phyloP scores from a whole-genome alignment of 2,113 vertebrate genomes.

The Arizona elegans region DNA sequence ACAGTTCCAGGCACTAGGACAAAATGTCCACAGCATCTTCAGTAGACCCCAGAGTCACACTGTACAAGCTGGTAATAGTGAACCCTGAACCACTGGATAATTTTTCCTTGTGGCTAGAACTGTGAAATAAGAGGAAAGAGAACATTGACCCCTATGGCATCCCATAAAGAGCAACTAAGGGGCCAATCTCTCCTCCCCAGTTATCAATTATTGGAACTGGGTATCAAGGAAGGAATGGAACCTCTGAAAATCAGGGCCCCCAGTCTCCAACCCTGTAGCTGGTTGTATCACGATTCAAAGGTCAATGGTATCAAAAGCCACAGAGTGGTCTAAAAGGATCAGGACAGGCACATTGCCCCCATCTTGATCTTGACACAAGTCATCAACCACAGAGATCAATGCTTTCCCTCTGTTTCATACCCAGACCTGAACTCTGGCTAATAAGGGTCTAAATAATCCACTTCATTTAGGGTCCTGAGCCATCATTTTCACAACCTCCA shows the following conservation, averaged over 20 bases:
- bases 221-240: not conserved
- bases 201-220: not conserved
- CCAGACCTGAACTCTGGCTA: not conserved
- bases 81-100: not conserved
- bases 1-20: not conserved
- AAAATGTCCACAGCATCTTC: not conserved
- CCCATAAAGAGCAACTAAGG: not conserved
- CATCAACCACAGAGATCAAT: not conserved
- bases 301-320: not conserved
- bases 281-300: not conserved
- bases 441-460: not conserved
- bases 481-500: not conserved
- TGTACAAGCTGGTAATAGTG: not conserved
- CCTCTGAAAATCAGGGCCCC: not conserved
- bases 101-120: not conserved
- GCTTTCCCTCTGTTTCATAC: not conserved
- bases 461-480: not conserved
- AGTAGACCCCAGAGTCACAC: not conserved
- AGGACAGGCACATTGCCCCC: not conserved
- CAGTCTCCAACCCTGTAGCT: not conserved
- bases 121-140: not conserved
- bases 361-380: not conserved
- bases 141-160: not conserved
- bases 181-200: not conserved
- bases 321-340: not conserved